Evolutionary conservation across 2,797 vertebrate species (phyloP).

Genomic region (Bradypodion pumilum): DNA sequence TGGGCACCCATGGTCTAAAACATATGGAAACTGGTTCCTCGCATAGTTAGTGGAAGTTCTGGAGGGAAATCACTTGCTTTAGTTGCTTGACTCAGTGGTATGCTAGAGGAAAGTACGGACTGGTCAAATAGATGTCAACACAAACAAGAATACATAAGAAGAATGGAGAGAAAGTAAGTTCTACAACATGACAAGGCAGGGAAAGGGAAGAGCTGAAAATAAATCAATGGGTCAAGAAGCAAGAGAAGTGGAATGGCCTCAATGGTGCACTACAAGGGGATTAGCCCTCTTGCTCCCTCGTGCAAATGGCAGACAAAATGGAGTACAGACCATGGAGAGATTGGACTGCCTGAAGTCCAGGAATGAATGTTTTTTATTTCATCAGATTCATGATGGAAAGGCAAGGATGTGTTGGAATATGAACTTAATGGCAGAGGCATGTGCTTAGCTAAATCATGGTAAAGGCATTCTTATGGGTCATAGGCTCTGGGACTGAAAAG

Average conservation of each 20-base stretch:
- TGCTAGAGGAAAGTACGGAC: neutral
- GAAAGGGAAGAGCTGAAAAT: neutral
- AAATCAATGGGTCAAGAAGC: neutral
- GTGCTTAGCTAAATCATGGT: neutral
- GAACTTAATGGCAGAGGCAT: neutral
- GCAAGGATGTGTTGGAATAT: neutral
- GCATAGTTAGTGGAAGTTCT: neutral
- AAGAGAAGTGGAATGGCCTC: neutral
- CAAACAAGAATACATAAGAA: neutral
- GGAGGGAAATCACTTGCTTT: neutral
- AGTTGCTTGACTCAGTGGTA: neutral
- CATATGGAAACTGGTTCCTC: neutral
- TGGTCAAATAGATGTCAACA: neutral
- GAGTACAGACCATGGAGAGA: neutral
- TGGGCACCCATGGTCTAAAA: too few relatives aligned
- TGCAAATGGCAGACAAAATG: neutral
- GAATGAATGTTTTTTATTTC: neutral
- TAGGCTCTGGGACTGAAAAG: neutral
- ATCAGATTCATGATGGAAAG: neutral
- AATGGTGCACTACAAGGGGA: neutral
- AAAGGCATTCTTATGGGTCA: neutral
- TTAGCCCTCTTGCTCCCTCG: neutral
- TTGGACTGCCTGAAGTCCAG: neutral
- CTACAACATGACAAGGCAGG: neutral
- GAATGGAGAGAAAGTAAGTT: neutral